These are phyloP conservation scores for Thysanoteuthis rhombus DNA, from an alignment of 2,888 invertebrate genomes.

Conservation along the genomic window DNA sequence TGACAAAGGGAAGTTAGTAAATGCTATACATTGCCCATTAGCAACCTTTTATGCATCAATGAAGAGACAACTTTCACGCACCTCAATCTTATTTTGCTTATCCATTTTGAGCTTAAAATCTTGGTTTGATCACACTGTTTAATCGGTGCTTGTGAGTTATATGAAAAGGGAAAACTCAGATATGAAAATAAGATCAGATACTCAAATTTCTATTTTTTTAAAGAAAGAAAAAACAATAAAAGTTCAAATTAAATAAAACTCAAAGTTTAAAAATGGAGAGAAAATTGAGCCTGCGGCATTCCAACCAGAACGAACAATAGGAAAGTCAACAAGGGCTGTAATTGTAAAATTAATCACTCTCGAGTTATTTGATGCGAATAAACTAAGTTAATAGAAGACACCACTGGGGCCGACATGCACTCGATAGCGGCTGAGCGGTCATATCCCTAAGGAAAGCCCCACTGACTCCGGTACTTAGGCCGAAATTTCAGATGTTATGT, in stretches of 20 bases:
- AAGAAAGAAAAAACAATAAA: not conserved
- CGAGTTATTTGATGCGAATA: constrained; percentile 12
- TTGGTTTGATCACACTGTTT: no score
- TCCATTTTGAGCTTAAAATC: no score
- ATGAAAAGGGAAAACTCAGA: no score
- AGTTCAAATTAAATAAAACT: not conserved
- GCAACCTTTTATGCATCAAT: no score
- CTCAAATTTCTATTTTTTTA: no score
- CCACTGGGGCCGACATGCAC: constrained; percentile 12
- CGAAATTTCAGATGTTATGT: constrained; percentile 12
- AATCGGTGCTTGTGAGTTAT: no score
- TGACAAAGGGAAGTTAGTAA: no score
- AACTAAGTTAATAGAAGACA: not conserved
- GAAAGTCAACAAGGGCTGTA: not conserved
- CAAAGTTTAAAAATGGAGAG: not conserved
- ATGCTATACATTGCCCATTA: no score
- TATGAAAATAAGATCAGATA: no score
- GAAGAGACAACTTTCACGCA: no score
- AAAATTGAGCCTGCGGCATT: not conserved
- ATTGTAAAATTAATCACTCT: constrained; percentile 12
- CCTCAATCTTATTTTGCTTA: no score
- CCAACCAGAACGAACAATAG: constrained; percentile 12
- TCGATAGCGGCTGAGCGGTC: not conserved
- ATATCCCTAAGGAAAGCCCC: not conserved
- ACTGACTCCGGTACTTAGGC: not conserved